Evolutionary conservation across 2,113 vertebrate species (phyloP).

Genomic region (Hippocampus abdominalis): DNA sequence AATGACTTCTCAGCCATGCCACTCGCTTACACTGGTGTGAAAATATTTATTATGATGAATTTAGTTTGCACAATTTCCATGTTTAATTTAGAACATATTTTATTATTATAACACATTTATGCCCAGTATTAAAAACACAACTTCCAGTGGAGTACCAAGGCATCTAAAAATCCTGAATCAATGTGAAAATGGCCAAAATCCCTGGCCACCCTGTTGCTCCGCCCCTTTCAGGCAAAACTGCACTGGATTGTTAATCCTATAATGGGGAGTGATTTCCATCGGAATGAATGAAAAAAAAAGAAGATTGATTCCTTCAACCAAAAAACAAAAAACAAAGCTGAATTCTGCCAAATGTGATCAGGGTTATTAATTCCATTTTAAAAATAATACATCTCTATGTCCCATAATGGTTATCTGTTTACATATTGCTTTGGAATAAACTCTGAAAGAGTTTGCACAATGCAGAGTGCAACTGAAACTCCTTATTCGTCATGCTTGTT

Average conservation of each 20-base stretch:
- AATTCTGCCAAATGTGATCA: background rate
- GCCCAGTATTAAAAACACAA: too few species aligned
- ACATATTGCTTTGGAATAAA: background rate
- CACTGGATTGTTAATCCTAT: background rate
- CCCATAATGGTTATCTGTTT: background rate
- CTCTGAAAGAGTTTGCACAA: background rate
- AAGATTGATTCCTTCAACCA: background rate
- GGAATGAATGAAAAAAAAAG: too few species aligned
- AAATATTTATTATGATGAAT: too few species aligned
- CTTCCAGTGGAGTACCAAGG: too few species aligned
- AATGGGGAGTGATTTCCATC: background rate
- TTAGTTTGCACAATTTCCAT: too few species aligned
- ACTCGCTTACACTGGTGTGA: too few species aligned
- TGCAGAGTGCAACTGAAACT: background rate
- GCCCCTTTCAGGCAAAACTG: background rate
- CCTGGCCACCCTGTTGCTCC: too few species aligned
- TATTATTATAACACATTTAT: too few species aligned
- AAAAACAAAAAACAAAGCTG: background rate
- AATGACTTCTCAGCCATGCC: too few species aligned
- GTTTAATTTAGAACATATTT: too few species aligned
- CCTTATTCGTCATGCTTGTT: background rate
- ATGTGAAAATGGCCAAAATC: too few species aligned
- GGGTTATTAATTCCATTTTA: background rate
- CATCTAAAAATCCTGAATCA: too few species aligned
- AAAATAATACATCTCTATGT: background rate